Conservation (phyloP, 2,888 invertebrate species). For the Eupithecia subfuscata region DNA sequence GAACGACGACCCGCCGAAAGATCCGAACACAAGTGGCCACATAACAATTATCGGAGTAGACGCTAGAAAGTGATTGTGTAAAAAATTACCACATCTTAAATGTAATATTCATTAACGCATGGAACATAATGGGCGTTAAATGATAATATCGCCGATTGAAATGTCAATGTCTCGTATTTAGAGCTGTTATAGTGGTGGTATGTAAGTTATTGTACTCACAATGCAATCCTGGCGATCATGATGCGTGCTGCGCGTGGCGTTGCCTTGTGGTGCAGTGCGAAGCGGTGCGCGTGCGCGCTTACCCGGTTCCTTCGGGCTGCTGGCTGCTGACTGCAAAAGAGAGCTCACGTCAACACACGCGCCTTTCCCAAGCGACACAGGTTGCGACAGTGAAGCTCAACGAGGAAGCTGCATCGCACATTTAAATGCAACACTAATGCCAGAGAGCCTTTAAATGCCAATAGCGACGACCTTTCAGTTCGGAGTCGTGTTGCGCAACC, state of each 20-base stretch:
- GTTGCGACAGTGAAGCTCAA: conserved; percentile 81
- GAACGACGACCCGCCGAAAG: conserved; percentile 57
- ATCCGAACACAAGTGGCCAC: conserved; percentile 51
- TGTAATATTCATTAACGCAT: conserved; percentile 47
- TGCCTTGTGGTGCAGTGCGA: conserved; percentile 48
- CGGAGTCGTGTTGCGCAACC: conserved; percentile 78
- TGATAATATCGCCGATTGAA: conserved; percentile 23
- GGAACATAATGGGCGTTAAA: conserved; percentile 34
- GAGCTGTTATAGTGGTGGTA: conserved; percentile 16
- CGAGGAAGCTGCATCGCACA: conserved; percentile 81
- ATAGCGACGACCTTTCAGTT: conserved; percentile 81
- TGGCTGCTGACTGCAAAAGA: conserved; percentile 77
- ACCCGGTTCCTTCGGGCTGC: conserved; percentile 63
- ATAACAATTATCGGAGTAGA: conserved; percentile 58
- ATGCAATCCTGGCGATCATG: conserved; percentile 74
- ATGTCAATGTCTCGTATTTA: conserved; percentile 28
- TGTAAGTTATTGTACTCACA: conserved; percentile 66
- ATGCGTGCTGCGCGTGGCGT: conserved; percentile 50
- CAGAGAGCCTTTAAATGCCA: conserved; percentile 83
- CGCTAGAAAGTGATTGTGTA: conserved; percentile 70
- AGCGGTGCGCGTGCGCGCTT: conserved; percentile 50
- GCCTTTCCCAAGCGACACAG: conserved; percentile 79
- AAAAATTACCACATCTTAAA: conserved; percentile 46
- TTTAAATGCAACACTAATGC: conserved; percentile 83
- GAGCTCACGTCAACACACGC: conserved; percentile 78